Percentiles rank a stretch among this genome's conserved stretches.
Conservation (phyloP, 1,140 invertebrate species). For the Drosophila takahashii region DNA sequence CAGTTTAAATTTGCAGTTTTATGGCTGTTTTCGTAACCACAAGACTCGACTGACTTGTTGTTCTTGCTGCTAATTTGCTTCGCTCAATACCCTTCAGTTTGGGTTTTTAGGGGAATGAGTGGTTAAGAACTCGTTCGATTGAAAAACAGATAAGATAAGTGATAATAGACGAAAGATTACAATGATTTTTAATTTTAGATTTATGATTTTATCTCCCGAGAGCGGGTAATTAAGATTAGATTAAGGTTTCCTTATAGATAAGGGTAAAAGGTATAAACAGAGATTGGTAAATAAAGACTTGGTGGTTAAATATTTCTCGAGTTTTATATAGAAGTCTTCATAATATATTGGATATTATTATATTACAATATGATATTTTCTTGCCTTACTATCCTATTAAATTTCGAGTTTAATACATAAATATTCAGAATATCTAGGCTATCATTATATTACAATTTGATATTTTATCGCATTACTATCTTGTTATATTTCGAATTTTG, state of each 20-base stretch:
- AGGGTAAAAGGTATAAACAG: too few species aligned
- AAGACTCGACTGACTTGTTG: constrained; percentile 17
- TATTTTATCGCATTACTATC: too few species aligned
- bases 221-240: constrained; percentile 10
- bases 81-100: constrained; percentile 10
- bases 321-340: too few species aligned
- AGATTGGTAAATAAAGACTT: too few species aligned
- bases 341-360: too few species aligned
- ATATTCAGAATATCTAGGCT: too few species aligned
- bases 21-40: constrained; percentile 49
- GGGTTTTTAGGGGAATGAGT: neutral
- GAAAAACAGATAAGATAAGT: constrained; percentile 20
- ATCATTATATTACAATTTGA: too few species aligned
- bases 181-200: constrained; percentile 24
- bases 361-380: neutral
- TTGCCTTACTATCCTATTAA: neutral
- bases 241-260: neutral
- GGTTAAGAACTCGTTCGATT: neutral
- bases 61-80: constrained; percentile 27
- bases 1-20: constrained; percentile 44
- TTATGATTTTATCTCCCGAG: constrained; percentile 19
- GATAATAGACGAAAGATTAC: neutral
- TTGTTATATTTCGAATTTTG: too few species aligned
- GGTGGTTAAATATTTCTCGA: too few species aligned
- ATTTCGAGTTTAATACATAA: too few species aligned